Evolutionary conservation across 2,888 invertebrate species (phyloP), one percentile per base, ranked within the genome.

Genomic region (Dryococelus australis): DNA sequence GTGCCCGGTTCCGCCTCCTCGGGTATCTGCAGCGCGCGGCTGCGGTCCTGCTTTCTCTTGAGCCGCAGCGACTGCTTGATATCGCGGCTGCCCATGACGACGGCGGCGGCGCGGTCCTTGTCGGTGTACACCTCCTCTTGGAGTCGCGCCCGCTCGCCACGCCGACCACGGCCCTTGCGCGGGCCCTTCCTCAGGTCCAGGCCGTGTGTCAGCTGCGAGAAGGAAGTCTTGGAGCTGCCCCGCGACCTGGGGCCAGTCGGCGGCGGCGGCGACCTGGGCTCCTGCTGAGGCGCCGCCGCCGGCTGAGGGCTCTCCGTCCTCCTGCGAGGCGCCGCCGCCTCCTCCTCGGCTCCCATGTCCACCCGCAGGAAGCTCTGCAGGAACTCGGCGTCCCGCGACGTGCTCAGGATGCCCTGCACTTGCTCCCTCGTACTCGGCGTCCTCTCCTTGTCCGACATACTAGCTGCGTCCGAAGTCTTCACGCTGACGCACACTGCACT

Each of bases 81-180:
- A 91, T 98, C 98, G 89, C 95, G 95, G n/a, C 95, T 96, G 0
- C 97, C 97, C 94, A 97, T 92, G 91, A 97, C 96, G 26, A 97
- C 97, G 0, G 98, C 97, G 0, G 98, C 98, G 0, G 98, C 98
- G 10, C 98, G 94, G 91, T 98, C 98, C 91, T 98, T 98, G 91
- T 98, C 98, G 28, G 97, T 98, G 91, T 97, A 98, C 35, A 97
- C 92, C 91, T 98, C 98, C 90, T 97, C 97, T 88, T 93, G 91
- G 4, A 89, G 88, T 43, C 87, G 88, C 86, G 86, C 84, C 80
- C 20, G 86, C 43, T 84, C 88, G 87, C 65, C 86, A 90, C 89
- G 92, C 91, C 85, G 90, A 90, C 27, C 90, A 88, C 87, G 90
- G 81, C 88, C 88, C 86, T 86, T 89, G 86, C 84, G 88, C 81